Evolutionary conservation across 2,888 invertebrate species (phyloP), one percentile per base, ranked within the genome.

Genomic region (Drosophila falleni): DNA sequence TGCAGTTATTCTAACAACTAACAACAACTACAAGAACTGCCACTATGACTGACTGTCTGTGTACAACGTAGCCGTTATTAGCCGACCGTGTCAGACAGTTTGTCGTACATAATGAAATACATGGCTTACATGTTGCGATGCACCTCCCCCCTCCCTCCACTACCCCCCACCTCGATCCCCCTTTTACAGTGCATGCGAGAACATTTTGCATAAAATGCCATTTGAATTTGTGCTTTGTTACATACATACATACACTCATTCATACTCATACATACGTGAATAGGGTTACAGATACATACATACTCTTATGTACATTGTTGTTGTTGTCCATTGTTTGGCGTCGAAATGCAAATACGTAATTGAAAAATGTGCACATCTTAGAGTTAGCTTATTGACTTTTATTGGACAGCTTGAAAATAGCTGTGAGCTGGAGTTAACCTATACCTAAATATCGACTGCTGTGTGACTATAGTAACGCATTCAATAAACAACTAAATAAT

Each of bases 31-130:
- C 54, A 56, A 8, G 44, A 76, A 53, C 47, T 29, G 42, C 41
- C 33, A 31, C 49, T 62, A 46, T 13, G 37, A 37, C 29, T 35
- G 51, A 39, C 39, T 51, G 23, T 61, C 55, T 55, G 33, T 58
- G 42, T 71, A 51, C 51, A 66, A 23, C 60, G 65, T 60, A 39
- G 63, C 74, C 74, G 76, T 89, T 84, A 84, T 84, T 84, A 84
- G 84, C 89, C 76, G 79, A 65, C 81, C 89, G 81, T 84, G 84
- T 84, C 84, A 83, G 84, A 61, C 84, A 80, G 89, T 87, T 89
- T 89, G 84, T 84, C 87, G 84, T 80, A 89, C 84, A 84, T 84
- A 84, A 89, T 84, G 84, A 89, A 84, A 84, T 84, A 84, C 84
- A 84, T 83, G 84, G 87, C 81, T 78, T 66, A 78, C 86, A 88